Conservation (phyloP, 92 coral and sea anemone genomes). For the Metridium senile region DNA sequence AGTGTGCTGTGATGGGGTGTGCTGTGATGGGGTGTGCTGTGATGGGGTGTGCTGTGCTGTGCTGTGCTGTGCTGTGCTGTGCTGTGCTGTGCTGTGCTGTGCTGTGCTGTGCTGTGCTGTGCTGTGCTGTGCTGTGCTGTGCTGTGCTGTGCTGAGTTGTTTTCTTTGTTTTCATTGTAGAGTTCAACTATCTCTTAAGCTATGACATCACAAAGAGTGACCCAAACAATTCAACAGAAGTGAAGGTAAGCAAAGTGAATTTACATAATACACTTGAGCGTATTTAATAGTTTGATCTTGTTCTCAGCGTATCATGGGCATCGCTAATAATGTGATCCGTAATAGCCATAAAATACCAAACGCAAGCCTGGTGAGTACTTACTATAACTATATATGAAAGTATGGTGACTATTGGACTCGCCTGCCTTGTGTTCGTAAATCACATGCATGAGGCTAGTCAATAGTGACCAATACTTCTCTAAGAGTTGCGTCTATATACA, state of each 20-base stretch:
- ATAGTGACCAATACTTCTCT: too few species aligned
- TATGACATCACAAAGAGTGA: conserved; percentile 1
- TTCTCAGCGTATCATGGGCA: conserved; percentile 26
- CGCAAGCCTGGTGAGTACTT: conserved; percentile 30
- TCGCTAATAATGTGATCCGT: conserved; percentile 43
- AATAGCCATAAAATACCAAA: conserved; percentile 50
- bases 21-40: background rate
- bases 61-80: background rate
- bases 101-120: background rate
- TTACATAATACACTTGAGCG: background rate
- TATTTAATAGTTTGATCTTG: background rate
- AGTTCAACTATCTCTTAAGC: conserved; percentile 3
- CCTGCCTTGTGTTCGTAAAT: too few species aligned
- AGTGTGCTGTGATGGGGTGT: background rate
- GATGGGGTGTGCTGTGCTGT: background rate
- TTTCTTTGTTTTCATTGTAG: background rate
- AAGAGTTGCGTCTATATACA: too few species aligned
- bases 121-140: background rate
- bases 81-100: background rate
- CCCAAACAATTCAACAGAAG: conserved; percentile 4
- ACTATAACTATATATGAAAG: too few species aligned
- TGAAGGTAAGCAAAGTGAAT: conserved; percentile 1
- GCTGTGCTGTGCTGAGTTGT: background rate
- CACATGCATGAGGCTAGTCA: too few species aligned
- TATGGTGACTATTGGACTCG: too few species aligned